phyloP scores from a whole-genome alignment of 1,140 invertebrate species.

The Drosophila fuyamai region DNA sequence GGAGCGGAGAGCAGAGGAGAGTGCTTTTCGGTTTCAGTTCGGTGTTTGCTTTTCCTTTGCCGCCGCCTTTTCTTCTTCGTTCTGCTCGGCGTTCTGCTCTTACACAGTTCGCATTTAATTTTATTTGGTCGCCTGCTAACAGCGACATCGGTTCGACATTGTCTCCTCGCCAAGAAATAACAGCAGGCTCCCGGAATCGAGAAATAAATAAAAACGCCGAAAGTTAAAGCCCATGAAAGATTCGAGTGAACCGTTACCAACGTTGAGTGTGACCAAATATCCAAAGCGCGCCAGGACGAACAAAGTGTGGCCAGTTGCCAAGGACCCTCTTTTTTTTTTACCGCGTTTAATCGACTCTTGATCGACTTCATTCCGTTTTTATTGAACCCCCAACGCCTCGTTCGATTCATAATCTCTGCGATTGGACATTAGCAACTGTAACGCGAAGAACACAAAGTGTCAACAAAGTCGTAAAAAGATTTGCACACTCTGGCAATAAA shows the following conservation, averaged over 20 bases:
- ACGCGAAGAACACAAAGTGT: conserved; percentile 4
- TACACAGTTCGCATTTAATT: conserved; percentile 43
- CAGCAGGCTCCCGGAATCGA: conserved; percentile 5
- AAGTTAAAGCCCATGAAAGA: neutral
- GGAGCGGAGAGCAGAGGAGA: conserved; percentile 3
- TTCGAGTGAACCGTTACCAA: neutral
- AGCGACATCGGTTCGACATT: conserved; percentile 46
- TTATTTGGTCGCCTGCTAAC: conserved; percentile 65
- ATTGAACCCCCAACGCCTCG: conserved; percentile 8
- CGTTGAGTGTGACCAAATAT: neutral
- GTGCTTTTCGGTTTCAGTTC: neutral
- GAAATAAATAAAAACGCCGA: neutral
- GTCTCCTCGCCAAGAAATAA: conserved; percentile 10
- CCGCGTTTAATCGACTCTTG: neutral
- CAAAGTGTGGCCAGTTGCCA: neutral
- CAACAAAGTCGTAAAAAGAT: conserved; percentile 37
- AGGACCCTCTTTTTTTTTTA: neutral
- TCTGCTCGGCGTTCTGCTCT: conserved; percentile 33
- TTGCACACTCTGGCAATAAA: conserved; percentile 10
- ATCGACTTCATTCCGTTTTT: conserved; percentile 5
- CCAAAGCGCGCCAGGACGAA: neutral
- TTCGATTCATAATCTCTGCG: conserved; percentile 17
- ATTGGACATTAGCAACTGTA: conserved; percentile 27
- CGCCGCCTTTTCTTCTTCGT: conserved; percentile 28
- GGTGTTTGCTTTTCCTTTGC: conserved; percentile 14